phyloP scores from a whole-genome alignment of 2,888 invertebrate genomes.

The Drosophila monieri region DNA sequence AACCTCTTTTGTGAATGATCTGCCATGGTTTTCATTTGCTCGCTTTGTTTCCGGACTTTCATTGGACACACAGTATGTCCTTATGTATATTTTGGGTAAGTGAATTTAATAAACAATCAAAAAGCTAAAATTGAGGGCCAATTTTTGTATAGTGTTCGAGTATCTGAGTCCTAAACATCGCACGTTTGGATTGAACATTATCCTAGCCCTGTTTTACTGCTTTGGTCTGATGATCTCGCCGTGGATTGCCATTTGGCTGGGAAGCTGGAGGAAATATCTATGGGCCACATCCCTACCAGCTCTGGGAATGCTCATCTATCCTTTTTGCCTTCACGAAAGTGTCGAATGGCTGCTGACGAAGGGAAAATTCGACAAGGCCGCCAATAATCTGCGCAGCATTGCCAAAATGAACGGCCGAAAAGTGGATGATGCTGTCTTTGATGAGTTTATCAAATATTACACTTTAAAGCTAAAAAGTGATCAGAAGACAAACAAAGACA shows the following conservation, averaged over 20 bases:
- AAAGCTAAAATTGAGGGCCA: neutral
- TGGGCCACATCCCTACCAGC: slow-evolving; percentile 85
- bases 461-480: slow-evolving; percentile 60
- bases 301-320: slow-evolving; percentile 84
- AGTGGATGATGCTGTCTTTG: slow-evolving; percentile 83
- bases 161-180: slow-evolving; percentile 86
- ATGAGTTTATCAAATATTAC: slow-evolving; percentile 81
- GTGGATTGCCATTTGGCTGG: slow-evolving; percentile 84
- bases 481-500: slow-evolving; percentile 56
- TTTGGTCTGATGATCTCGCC: slow-evolving; percentile 85
- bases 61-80: slow-evolving; percentile 86
- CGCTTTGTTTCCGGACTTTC: slow-evolving; percentile 86
- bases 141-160: slow-evolving; percentile 85
- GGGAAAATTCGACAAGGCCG: slow-evolving; percentile 84
- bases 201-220: slow-evolving; percentile 86
- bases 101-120: neutral
- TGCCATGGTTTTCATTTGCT: slow-evolving; percentile 84
- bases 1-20: slow-evolving; percentile 84
- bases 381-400: slow-evolving; percentile 85
- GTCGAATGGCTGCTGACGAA: slow-evolving; percentile 86
- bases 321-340: slow-evolving; percentile 86
- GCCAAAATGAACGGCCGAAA: slow-evolving; percentile 85
- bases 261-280: slow-evolving; percentile 85
- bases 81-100: slow-evolving; percentile 87
- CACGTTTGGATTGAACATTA: slow-evolving; percentile 86